Base-by-base conservation (phyloP, 2,888 invertebrate genomes). In the Malachius bipustulatus region DNA sequence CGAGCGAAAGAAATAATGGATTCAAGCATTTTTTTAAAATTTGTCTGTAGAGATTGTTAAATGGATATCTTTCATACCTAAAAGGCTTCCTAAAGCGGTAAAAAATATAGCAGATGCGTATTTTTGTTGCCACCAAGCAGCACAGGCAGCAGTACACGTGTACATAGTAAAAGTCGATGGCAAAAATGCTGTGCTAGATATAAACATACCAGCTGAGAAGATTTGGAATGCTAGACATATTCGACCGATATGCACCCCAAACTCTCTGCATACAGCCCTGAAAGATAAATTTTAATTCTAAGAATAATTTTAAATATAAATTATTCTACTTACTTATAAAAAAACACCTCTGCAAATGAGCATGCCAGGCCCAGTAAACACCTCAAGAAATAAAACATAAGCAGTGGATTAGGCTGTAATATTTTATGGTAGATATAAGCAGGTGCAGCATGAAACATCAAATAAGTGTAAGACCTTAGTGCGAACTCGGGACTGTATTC, bases 141-240 rank as follows among this genome's bases (percentile, higher is more conserved):
- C 90, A 50, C 87, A 70, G 0, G 90, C 85, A 2, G 82, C 74
- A 48, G 83, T 73, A 32, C 78, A 78, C 52, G 90, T 73, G 49
- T 88, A 87, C 78, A 85, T 83, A 39, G 93, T 84, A 72, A 96
- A 97, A n/a, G 88, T 81, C 3, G 91, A 89, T 1, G 98, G 98
- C 40, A 99, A 64, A 65, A 89, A 81, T 1, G 96, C 89, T 2
- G 89, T 75, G 44, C 79, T 73, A 1, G 85, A 74, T 14, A 87
- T 80, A 62, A 88, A 97, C 81, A 88, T 81, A 32, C 97, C 98
- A 0, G 90, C 79, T 35, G 89, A 82, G 40, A 91, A 78, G 11
- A 93, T 59, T 29, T 82, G 73, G 52, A 90, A 78, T 12, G 74
- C 73, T 26, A 90, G 66, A 65, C 84, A 82, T 32, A 91, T 65